Evolutionary conservation across 1,140 invertebrate genomes (phyloP), one percentile per base, ranked within the genome.

Genomic region (Hestina assimilis): DNA sequence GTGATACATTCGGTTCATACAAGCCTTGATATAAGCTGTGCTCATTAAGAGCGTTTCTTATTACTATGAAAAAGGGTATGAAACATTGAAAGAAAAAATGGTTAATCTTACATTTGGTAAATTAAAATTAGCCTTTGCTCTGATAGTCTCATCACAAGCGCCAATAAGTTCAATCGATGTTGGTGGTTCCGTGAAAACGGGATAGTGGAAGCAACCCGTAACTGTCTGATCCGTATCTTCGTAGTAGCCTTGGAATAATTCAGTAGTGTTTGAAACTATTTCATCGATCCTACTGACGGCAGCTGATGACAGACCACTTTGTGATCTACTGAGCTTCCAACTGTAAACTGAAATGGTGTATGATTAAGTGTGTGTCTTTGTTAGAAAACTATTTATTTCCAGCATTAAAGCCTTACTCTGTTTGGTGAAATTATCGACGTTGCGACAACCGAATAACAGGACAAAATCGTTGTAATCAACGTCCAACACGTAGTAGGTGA

Each of bases 191-290:
- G 69, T 65, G 47, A 73, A 82, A 3, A 62, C 73, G 0, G 84
- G 84, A 29, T 87, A 87, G 56, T 80, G 57, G 77, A 87, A 87
- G 40, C 84, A 87, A 0, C 69, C 76, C 2, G 61, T 57, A 38
- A 66, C 48, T 12, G 58, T 72, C 58, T 84, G 83, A 8, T 71
- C 67, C 0, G 79, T 85, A 0, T 31, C 11, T 4, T 69, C 62
- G 29, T 78, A 88, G 31, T 88, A 86, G 0, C 61, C 55, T 26
- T 76, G 63, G 51, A 70, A 79, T 0, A 86, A 63, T 12, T 83
- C 75, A 0, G 24, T 35, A 2, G 73, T 78, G 0, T 62, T 42
- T 4, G 19, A 42, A 0, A 87, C 76, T 5, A 77, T 46, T 4
- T 41, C 35, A 19, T 79, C 50, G 17, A 85, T 84, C 11, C 19